Conservation (phyloP, 2,888 invertebrate genomes). For the Orthosia cruda region DNA sequence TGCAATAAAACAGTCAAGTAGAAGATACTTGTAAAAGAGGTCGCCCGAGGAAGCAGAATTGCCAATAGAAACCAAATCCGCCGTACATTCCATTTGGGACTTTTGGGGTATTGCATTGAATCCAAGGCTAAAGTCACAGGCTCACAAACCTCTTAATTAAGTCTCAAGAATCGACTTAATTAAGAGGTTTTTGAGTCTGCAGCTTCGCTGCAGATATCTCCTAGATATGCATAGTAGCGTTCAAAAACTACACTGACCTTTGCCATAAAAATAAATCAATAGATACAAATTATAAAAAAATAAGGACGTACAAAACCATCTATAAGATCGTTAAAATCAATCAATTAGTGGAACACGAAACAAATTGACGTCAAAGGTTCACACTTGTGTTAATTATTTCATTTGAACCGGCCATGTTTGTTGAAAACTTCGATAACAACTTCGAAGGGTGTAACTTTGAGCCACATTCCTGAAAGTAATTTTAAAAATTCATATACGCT, state of each 20-base stretch:
- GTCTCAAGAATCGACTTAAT: background rate
- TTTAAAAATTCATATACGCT: constrained; percentile 32
- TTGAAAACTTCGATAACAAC: constrained; percentile 17
- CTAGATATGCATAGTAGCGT: no score
- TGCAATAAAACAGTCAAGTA: background rate
- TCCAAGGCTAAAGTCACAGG: background rate
- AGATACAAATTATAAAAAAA: background rate
- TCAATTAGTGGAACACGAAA: constrained; percentile 28
- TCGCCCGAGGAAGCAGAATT: background rate
- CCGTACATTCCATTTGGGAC: background rate
- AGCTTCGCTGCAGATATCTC: background rate
- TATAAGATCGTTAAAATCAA: constrained; percentile 12
- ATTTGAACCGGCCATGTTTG: background rate
- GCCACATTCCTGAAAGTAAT: constrained; percentile 24
- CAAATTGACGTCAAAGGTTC: constrained; percentile 11
- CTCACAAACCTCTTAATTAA: background rate
- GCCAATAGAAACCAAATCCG: no score
- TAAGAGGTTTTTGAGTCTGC: no score
- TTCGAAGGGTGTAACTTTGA: constrained; percentile 6
- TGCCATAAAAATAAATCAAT: background rate
- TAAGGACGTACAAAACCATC: background rate
- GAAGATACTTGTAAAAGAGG: background rate
- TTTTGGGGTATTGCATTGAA: no score
- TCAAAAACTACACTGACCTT: background rate
- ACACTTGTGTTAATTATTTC: constrained; percentile 32